These are phyloP conservation scores for Petrocephalus microphthalmus DNA, from an alignment of 2,113 vertebrate species.

Conservation along the genomic window DNA sequence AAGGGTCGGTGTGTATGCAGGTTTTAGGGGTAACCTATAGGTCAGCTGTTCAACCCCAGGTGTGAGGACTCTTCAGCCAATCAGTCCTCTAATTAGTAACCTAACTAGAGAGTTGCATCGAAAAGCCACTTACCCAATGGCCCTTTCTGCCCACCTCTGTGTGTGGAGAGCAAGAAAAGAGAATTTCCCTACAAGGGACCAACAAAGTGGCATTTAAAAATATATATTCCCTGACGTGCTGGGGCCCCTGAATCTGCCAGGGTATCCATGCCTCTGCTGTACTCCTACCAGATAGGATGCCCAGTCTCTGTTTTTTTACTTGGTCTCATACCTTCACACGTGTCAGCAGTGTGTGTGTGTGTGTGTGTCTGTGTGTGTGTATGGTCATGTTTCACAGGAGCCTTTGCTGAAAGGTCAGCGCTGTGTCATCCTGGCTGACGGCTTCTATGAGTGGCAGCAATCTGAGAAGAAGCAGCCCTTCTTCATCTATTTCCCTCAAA, in stretches of 20 bases:
- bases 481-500: conserved; percentile 91
- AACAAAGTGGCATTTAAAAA: not conserved
- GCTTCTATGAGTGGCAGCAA: conserved; percentile 90
- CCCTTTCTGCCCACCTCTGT: too few relatives aligned
- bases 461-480: conserved; percentile 72
- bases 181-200: not conserved
- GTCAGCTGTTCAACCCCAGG: too few relatives aligned
- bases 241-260: not conserved
- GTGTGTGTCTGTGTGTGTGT: not conserved
- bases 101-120: too few relatives aligned
- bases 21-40: too few relatives aligned
- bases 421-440: conserved; percentile 88
- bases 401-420: conserved; percentile 81
- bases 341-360: not conserved
- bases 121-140: too few relatives aligned
- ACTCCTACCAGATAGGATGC: not conserved
- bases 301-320: not conserved
- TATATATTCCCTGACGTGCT: too few relatives aligned
- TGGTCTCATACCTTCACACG: not conserved
- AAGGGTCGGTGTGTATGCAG: too few relatives aligned
- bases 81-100: too few relatives aligned
- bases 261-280: not conserved
- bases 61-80: too few relatives aligned
- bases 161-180: not conserved
- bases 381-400: conserved; percentile 53